Conservation (phyloP, 2,797 vertebrate species). For the Hozukius guyotensis region DNA sequence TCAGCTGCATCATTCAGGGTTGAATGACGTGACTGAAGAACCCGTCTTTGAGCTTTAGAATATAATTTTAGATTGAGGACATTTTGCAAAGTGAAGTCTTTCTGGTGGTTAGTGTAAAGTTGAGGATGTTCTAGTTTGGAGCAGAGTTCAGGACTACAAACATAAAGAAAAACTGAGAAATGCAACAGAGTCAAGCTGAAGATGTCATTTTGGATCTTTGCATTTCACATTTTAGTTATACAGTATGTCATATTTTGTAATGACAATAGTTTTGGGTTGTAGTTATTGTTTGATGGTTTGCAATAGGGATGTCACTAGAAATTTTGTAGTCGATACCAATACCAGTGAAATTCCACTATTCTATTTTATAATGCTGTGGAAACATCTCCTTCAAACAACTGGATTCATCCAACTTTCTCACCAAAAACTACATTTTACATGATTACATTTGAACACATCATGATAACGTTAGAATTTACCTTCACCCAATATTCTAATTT, state of each 20-base stretch:
- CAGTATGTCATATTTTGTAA: not conserved
- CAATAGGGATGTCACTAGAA: too few relatives aligned
- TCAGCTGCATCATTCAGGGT: conserved; percentile 84
- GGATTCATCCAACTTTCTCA: too few relatives aligned
- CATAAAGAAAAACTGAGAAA: not conserved
- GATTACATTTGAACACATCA: too few relatives aligned
- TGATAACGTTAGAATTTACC: too few relatives aligned
- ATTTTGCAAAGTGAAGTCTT: not conserved
- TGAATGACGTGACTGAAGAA: conserved; percentile 51
- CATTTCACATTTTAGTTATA: not conserved
- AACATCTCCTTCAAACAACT: too few relatives aligned
- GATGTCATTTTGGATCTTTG: not conserved
- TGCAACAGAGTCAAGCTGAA: fast-evolving
- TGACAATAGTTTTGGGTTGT: not conserved
- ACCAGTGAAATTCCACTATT: too few relatives aligned
- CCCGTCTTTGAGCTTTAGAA: not conserved
- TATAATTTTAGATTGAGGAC: not conserved
- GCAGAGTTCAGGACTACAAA: not conserved
- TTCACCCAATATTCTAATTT: too few relatives aligned
- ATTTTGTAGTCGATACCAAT: too few relatives aligned
- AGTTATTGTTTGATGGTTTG: not conserved
- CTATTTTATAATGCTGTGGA: too few relatives aligned
- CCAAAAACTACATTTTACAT: too few relatives aligned
- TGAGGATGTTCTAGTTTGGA: not conserved
- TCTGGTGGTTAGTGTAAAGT: not conserved